Conservation (phyloP, 2,113 vertebrate genomes). For the Bolborhynchus lineola region DNA sequence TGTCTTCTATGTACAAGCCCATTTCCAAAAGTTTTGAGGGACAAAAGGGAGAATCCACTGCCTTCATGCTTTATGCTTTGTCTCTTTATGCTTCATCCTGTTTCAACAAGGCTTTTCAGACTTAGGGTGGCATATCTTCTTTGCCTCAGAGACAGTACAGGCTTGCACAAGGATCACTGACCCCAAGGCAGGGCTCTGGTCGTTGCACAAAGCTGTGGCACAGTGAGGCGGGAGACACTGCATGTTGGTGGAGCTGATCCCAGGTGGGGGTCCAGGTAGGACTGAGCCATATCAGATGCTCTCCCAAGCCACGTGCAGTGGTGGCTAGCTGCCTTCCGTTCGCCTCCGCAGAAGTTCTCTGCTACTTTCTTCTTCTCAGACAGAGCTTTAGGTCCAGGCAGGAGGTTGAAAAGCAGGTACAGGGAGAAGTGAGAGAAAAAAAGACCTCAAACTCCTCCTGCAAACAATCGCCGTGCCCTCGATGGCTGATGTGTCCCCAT, state of each 20-base stretch:
- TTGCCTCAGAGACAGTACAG: neutral
- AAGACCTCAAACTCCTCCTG: neutral
- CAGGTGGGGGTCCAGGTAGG: accelerated
- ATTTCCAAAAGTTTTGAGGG: neutral
- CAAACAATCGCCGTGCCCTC: neutral
- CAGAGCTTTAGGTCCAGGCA: neutral
- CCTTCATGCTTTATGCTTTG: neutral
- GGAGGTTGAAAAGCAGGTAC: neutral
- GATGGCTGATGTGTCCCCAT: neutral
- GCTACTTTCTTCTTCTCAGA: neutral
- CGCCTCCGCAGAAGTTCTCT: neutral
- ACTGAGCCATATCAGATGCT: accelerated
- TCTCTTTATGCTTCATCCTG: neutral
- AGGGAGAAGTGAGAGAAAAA: neutral
- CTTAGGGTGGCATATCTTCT: neutral
- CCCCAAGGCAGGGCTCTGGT: neutral
- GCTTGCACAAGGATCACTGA: neutral
- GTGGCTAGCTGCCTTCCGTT: neutral
- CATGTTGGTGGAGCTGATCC: neutral
- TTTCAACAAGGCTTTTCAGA: neutral
- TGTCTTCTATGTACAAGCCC: neutral
- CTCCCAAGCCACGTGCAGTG: neutral
- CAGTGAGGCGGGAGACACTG: neutral
- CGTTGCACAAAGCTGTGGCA: neutral
- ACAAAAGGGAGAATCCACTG: neutral